Percentiles rank a stretch among this genome's conserved stretches.
phyloP scores from a whole-genome alignment of 2,113 vertebrate species.

The Hystrix brachyura region DNA sequence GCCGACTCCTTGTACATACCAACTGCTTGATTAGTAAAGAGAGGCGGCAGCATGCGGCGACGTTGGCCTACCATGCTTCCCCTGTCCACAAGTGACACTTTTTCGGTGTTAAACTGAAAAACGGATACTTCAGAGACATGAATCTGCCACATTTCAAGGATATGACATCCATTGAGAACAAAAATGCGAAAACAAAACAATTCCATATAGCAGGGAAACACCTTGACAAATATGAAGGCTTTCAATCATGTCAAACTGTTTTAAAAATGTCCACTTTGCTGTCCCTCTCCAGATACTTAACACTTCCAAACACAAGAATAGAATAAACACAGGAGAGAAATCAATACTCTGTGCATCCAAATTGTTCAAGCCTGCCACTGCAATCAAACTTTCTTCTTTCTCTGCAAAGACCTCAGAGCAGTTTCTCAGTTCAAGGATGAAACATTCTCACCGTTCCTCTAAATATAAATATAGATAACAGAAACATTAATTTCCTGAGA shows the following conservation, averaged over 20 bases:
- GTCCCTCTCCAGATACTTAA: conserved; percentile 79
- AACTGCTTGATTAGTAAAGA: conserved; percentile 43
- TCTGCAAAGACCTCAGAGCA: conserved; percentile 76
- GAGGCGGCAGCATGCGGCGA: neutral
- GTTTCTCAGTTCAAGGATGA: conserved; percentile 83
- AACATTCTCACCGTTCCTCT: conserved; percentile 67
- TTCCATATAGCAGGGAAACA: conserved; percentile 68
- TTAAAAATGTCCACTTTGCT: conserved; percentile 78
- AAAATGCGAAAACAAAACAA: conserved; percentile 76
- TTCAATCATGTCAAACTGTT: conserved; percentile 80
- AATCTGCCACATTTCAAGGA: conserved; percentile 80
- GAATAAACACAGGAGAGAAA: conserved; percentile 80
- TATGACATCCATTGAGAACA: conserved; percentile 74
- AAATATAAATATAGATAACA: conserved; percentile 76
- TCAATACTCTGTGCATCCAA: conserved; percentile 78
- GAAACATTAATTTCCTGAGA: conserved; percentile 79
- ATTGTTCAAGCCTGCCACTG: conserved; percentile 66
- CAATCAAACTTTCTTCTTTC: conserved; percentile 79
- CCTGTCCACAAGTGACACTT: conserved; percentile 14
- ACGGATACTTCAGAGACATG: conserved; percentile 55
- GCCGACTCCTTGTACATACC: neutral
- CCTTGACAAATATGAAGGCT: conserved; percentile 82
- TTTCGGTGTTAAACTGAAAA: conserved; percentile 59
- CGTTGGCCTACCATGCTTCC: neutral
- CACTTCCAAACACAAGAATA: conserved; percentile 75